Base-by-base conservation (phyloP, 2,888 invertebrate genomes). In the Drosophila helvetica region DNA sequence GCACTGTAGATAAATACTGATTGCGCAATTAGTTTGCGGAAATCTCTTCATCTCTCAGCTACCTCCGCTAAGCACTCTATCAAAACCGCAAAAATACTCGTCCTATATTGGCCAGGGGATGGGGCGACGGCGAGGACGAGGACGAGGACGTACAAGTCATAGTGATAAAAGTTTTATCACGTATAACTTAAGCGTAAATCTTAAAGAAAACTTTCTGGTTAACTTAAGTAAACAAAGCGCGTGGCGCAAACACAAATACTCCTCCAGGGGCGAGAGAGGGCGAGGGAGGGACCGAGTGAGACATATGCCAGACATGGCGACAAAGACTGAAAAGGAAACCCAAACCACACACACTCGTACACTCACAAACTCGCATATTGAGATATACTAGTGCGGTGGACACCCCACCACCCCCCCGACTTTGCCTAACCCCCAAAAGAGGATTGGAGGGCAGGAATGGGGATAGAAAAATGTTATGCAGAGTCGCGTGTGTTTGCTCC, bases 141-240 rank as follows among this genome's bases (percentile, higher is more conserved):
- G n/a, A n/a, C n/a, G n/a, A n/a, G n/a, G n/a, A 22, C 22, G 74
- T 74, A 77, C 75, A 82, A 83, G 79, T 77, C 80, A 79, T 80
- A 77, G 88, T 88, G 86, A 88, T 88, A 88, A 86, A 86, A 88
- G 79, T 88, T 88, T 86, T 87, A 88, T 88, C 78, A 86, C 85
- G 86, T 85, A 86, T 79, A 86, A 85, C 86, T 86, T 86, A 80
- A 84, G 85, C 85, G 87, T 87, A 88, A 88, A 88, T 88, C 88
- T 88, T 86, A 82, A 81, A 83, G 82, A 82, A 87, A 88, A 88
- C 89, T 88, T 88, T 86, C 77, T 79, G 85, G 83, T 83, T 87
- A 82, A 84, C 86, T 88, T 82, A 64, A 80, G 76, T 80, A 87
- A 88, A 87, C 83, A 81, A 74, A 55, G 65, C 64, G 65, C 65